Conservation (phyloP, 2,888 invertebrate genomes). For the Drosophila koepferae region DNA sequence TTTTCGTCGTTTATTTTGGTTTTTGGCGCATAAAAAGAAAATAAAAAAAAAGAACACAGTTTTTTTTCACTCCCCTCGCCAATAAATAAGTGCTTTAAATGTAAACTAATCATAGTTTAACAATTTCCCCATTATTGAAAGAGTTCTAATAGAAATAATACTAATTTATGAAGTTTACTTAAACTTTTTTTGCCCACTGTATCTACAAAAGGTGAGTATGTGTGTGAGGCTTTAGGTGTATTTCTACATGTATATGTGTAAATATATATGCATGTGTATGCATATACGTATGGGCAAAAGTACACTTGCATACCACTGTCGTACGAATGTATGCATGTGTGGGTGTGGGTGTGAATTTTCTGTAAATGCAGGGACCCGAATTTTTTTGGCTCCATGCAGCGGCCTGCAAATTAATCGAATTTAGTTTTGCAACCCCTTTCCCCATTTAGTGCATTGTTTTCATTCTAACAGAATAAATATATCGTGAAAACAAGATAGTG, state of each 20-base stretch:
- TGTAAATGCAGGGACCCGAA: conserved; percentile 35
- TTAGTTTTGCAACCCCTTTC: not conserved
- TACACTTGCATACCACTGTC: conserved; percentile 8
- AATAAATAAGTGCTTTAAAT: too few relatives aligned
- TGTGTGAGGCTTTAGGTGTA: conserved; percentile 30
- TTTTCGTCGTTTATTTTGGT: too few relatives aligned
- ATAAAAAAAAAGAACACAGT: too few relatives aligned
- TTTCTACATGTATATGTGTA: conserved; percentile 10
- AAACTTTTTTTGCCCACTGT: too few relatives aligned
- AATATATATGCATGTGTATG: conserved; percentile 25
- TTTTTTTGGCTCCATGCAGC: conserved; percentile 19
- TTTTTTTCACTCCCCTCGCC: too few relatives aligned
- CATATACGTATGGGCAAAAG: conserved; percentile 13
- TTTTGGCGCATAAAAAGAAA: too few relatives aligned
- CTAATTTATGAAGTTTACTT: too few relatives aligned
- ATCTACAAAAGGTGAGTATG: conserved; percentile 58
- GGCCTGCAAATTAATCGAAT: conserved; percentile 22
- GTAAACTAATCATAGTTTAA: too few relatives aligned
- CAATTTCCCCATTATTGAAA: too few relatives aligned
- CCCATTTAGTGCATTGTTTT: conserved; percentile 9
- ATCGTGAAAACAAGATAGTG: not conserved
- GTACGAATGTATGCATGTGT: not conserved
- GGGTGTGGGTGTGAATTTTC: conserved; percentile 10
- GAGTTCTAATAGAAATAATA: too few relatives aligned
- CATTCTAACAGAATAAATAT: conserved; percentile 1